Conservation (phyloP, 2,888 invertebrate genomes). For the Troilus luridus region DNA sequence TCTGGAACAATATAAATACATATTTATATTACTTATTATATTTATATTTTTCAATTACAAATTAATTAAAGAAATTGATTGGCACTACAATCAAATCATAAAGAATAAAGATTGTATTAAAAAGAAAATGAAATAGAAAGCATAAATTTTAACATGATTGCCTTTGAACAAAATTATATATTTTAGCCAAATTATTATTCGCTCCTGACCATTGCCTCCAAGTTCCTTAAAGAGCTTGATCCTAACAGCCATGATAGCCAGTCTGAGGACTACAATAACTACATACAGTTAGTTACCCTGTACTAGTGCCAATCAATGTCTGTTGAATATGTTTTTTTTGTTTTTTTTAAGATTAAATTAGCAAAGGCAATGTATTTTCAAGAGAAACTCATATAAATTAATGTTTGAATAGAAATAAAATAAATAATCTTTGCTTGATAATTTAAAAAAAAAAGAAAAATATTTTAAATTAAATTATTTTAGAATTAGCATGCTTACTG, state of each 20-base stretch:
- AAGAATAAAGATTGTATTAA: not conserved
- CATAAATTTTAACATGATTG: not conserved
- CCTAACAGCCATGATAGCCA: constrained; percentile 22
- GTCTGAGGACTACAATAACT: not conserved
- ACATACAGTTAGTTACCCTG: not conserved
- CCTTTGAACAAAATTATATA: not conserved
- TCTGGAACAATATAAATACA: no score
- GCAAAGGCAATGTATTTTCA: not conserved
- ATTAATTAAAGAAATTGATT: no score
- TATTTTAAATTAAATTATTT: no score
- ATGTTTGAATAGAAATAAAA: not conserved
- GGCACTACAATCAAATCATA: not conserved
- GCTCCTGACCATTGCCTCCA: not conserved
- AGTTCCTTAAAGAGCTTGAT: not conserved
- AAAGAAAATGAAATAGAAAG: not conserved
- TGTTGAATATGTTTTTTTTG: not conserved
- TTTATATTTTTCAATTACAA: no score
- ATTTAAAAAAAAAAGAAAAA: no score
- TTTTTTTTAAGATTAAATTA: not conserved
- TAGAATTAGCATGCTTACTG: no score
- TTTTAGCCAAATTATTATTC: not conserved
- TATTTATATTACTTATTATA: no score
- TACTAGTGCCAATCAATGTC: not conserved
- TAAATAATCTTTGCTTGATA: no score
- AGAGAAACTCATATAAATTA: not conserved